Conservation (phyloP, 2,888 invertebrate genomes). For the Gnatocerus cornutus region DNA sequence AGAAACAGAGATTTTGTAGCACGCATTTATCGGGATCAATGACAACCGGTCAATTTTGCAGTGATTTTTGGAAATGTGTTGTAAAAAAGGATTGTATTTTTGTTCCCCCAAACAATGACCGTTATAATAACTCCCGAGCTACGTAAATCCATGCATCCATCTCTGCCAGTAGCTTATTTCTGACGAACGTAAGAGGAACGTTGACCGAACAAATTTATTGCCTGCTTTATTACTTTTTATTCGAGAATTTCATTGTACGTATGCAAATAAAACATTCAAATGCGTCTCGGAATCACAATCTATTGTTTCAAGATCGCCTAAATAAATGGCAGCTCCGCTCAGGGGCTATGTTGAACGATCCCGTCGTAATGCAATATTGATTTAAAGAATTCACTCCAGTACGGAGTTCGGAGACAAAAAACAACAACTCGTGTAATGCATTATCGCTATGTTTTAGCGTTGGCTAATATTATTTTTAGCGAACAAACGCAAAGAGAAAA, state of each 20-base stretch:
- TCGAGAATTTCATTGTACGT: constrained; percentile 69
- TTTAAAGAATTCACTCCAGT: constrained; percentile 63
- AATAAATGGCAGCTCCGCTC: constrained; percentile 58
- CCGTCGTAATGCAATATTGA: constrained; percentile 64
- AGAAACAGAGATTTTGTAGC: constrained; percentile 42
- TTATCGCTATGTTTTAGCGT: constrained; percentile 64
- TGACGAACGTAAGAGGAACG: constrained; percentile 56
- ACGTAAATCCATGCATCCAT: constrained; percentile 32
- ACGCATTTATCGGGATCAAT: neutral
- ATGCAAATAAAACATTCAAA: constrained; percentile 68
- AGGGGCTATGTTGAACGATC: constrained; percentile 52
- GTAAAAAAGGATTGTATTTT: neutral
- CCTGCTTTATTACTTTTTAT: constrained; percentile 68
- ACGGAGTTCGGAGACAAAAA: constrained; percentile 59
- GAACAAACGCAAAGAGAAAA: constrained; percentile 62
- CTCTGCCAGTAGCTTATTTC: constrained; percentile 37
- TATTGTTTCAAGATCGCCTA: constrained; percentile 61
- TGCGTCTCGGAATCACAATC: constrained; percentile 64
- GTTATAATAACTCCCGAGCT: constrained; percentile 30
- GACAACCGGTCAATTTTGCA: too few relatives aligned
- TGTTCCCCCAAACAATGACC: constrained; percentile 1
- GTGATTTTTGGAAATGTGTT: too few relatives aligned
- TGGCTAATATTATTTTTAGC: constrained; percentile 70
- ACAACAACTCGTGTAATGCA: constrained; percentile 64
- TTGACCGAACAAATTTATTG: constrained; percentile 64